A percentile compares a stretch with the other conserved stretches of the same genome.
These are phyloP conservation scores for Scyliorhinus canicula DNA, from an alignment of 2,797 vertebrate genomes.

Conservation along the genomic window DNA sequence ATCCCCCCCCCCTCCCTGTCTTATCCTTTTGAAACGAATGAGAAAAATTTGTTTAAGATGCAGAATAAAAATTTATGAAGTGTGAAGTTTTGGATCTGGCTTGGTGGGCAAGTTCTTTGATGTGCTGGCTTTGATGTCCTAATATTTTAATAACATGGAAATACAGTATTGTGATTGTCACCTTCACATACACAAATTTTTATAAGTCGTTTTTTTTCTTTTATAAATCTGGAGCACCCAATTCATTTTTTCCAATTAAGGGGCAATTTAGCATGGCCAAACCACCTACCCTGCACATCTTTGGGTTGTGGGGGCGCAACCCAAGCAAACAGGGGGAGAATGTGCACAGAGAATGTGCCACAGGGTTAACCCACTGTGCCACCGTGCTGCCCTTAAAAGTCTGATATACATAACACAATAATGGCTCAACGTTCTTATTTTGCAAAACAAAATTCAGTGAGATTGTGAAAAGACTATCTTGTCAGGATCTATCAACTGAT, in stretches of 20 bases:
- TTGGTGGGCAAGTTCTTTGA: slow-evolving; percentile 7
- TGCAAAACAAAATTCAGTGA: background rate
- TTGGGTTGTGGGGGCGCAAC: too few species aligned
- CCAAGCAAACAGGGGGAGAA: too few species aligned
- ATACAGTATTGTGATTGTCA: slow-evolving; percentile 3
- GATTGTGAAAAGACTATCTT: background rate
- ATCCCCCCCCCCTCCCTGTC: too few species aligned
- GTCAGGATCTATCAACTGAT: background rate
- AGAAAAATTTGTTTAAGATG: background rate
- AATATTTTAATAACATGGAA: background rate
- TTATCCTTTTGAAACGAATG: slow-evolving; percentile 13
- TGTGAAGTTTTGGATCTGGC: background rate
- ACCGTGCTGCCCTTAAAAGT: too few species aligned
- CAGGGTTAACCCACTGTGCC: too few species aligned
- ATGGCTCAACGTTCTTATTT: background rate
- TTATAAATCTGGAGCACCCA: too few species aligned
- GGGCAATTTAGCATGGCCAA: too few species aligned
- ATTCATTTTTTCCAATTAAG: too few species aligned
- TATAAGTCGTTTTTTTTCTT: too few species aligned
- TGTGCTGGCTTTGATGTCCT: slow-evolving; percentile 12
- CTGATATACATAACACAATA: background rate
- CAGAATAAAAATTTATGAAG: background rate
- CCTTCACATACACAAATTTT: background rate
- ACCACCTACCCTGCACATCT: too few species aligned
- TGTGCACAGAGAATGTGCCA: too few species aligned